These are phyloP conservation scores for Smutsia gigantea DNA, from an alignment of 2,797 vertebrate genomes.

Conservation along the genomic window DNA sequence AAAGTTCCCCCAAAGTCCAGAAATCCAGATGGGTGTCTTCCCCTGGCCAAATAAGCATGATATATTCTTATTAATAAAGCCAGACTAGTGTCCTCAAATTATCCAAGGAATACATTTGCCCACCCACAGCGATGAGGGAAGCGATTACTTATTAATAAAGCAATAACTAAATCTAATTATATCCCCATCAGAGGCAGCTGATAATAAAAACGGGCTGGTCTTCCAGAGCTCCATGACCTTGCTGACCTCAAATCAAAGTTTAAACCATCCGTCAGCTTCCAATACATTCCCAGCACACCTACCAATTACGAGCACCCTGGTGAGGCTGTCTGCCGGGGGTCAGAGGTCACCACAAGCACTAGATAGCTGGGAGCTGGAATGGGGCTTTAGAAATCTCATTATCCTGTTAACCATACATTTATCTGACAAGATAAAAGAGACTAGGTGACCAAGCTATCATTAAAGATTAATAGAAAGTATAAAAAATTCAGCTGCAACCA, in stretches of 20 bases:
- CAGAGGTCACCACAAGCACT: conserved; percentile 83
- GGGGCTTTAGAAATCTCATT: conserved; percentile 94
- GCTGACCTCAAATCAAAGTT: conserved; percentile 85
- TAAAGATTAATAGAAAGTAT: conserved; percentile 96
- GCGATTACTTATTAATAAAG: conserved; percentile 89
- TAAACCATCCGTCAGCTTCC: conserved; percentile 87
- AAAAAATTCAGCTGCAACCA: conserved; percentile 91
- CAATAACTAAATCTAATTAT: conserved; percentile 89
- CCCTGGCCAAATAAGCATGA: conserved; percentile 71
- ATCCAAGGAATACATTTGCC: conserved; percentile 83
- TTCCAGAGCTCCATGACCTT: conserved; percentile 83
- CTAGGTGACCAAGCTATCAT: conserved; percentile 91
- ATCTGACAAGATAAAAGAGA: conserved; percentile 95
- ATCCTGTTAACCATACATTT: conserved; percentile 96
- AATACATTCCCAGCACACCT: conserved; percentile 82
- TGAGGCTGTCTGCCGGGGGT: conserved; percentile 85
- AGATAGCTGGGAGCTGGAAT: conserved; percentile 80
- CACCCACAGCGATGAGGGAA: conserved; percentile 78
- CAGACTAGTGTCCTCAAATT: conserved; percentile 81
- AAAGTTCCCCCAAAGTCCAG: conserved; percentile 42
- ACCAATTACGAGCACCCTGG: conserved; percentile 82
- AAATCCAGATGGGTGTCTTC: conserved; percentile 50
- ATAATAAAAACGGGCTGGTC: conserved; percentile 86
- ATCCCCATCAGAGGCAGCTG: conserved; percentile 85
- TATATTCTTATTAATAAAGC: conserved; percentile 82